These are phyloP conservation scores for Eriocheir sinensis DNA, from an alignment of 1,140 invertebrate species.

Conservation along the genomic window DNA sequence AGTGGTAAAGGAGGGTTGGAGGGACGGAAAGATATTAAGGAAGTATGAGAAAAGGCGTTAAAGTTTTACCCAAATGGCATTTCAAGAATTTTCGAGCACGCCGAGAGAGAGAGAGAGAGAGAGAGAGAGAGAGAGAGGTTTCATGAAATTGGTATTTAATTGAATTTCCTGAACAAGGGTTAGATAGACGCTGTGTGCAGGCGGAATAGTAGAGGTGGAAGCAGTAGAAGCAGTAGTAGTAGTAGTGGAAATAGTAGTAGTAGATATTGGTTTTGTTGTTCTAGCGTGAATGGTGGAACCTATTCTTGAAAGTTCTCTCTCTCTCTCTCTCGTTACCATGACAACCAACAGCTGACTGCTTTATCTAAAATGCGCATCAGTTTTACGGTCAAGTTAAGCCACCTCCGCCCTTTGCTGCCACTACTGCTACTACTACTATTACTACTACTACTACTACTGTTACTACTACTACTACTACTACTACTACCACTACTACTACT, in stretches of 20 bases:
- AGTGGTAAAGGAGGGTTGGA: not conserved
- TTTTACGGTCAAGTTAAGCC: not conserved
- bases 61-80: slow-evolving; percentile 1
- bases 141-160: slow-evolving; percentile 2
- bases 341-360: not conserved
- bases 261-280: too few species aligned
- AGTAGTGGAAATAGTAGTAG: not conserved
- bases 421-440: not conserved
- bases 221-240: slow-evolving; percentile 13
- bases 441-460: not conserved
- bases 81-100: not conserved
- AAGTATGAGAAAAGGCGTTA: slow-evolving; percentile 6
- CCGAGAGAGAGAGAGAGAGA: not conserved
- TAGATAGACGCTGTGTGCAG: not conserved
- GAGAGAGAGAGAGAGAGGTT: slow-evolving; percentile 19
- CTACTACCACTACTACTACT: not conserved
- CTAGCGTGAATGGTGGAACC: too few species aligned
- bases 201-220: not conserved
- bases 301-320: too few species aligned
- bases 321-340: not conserved
- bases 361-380: not conserved
- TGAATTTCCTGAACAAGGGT: slow-evolving; percentile 18
- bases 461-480: not conserved
- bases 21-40: not conserved
- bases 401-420: not conserved